Evolutionary conservation across 2,113 vertebrate genomes (phyloP), one percentile per base, ranked within the genome.

Genomic region (Dasyornis broadbenti): DNA sequence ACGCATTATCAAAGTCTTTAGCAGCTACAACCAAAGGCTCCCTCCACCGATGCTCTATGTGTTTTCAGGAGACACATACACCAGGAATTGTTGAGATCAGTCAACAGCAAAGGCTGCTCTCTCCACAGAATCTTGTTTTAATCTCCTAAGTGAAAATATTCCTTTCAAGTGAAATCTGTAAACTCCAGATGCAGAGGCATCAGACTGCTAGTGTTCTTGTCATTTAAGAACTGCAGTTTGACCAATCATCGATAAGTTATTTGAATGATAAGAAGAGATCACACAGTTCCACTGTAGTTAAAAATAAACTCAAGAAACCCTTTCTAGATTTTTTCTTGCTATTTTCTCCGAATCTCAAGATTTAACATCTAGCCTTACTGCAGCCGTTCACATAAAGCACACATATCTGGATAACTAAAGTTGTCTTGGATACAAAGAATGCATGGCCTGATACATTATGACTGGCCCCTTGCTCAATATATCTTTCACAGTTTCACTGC

Each of bases 21-120:
- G 52, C 44, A 90, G 19, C 47, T 68, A 76, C 13, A 37, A 20
- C 17, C 37, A 84, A 84, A 72, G 21, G n/a, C 10, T 44, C 22
- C 70, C 15, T 76, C 17, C 23, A 40, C 9, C 1, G 0, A 24
- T 8, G 11, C 14, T 49, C 42, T 13, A 2, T 1, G 0, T 80
- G 15, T 73, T 84, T 26, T 35, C 10, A 3, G 40, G n/a, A 69
- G 11, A 28, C 7, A 1, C 11, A 37, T 22, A n/a, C 52, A 40
- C 40, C 57, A 80, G 50, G 8, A 86, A 64, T 4, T 19, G 11
- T 11, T 76, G 27, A 77, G 31, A 23, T 42, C 28, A 63, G 35
- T 30, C 42, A 50, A 44, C 26, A 68, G 33, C n/a, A 66, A 75
- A 89, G 39, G 23, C 35, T 84, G 27, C 16, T 66, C 30, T 71